Percentiles rank a stretch among this genome's conserved stretches.
phyloP scores from a whole-genome alignment of 2,888 invertebrate species.

The Lasioglossum marginatum region DNA sequence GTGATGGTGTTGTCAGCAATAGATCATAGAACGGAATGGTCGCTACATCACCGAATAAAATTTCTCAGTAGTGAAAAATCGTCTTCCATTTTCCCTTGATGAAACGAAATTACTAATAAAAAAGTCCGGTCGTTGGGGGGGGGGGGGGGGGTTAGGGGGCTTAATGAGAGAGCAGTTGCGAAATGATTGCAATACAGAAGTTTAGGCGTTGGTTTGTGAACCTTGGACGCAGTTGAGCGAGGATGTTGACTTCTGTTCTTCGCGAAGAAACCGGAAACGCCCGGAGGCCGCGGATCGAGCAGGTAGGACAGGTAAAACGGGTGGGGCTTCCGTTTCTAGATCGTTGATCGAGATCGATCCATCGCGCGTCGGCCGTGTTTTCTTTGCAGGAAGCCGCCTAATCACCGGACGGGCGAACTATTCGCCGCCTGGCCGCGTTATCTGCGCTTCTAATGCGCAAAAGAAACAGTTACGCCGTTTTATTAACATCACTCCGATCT shows the following conservation, averaged over 20 bases:
- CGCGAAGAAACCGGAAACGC: conserved; percentile 65
- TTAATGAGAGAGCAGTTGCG: background rate
- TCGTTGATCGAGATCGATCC: conserved; percentile 63
- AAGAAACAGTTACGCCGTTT: conserved; percentile 42
- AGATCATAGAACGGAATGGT: no score
- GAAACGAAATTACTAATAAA: background rate
- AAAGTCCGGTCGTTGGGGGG: background rate
- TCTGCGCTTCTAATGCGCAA: conserved; percentile 16
- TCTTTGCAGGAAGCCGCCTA: conserved; percentile 54
- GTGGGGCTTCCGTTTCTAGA: conserved; percentile 70
- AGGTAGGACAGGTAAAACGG: conserved; percentile 71
- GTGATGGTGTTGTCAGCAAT: no score
- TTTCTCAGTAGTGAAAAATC: no score
- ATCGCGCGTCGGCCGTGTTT: conserved; percentile 44
- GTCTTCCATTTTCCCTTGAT: no score
- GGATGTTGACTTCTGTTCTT: conserved; percentile 42
- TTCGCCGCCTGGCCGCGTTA: conserved; percentile 12
- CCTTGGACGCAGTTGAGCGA: background rate
- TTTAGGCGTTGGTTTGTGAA: background rate
- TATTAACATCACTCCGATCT: conserved; percentile 17
- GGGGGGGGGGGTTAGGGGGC: no score
- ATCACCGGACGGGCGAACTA: conserved; percentile 56
- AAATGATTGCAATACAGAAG: background rate
- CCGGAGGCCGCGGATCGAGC: conserved; percentile 42
- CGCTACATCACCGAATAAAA: no score